phyloP scores from a whole-genome alignment of 2,888 invertebrate genomes.

The Megalurothrips usitatus region DNA sequence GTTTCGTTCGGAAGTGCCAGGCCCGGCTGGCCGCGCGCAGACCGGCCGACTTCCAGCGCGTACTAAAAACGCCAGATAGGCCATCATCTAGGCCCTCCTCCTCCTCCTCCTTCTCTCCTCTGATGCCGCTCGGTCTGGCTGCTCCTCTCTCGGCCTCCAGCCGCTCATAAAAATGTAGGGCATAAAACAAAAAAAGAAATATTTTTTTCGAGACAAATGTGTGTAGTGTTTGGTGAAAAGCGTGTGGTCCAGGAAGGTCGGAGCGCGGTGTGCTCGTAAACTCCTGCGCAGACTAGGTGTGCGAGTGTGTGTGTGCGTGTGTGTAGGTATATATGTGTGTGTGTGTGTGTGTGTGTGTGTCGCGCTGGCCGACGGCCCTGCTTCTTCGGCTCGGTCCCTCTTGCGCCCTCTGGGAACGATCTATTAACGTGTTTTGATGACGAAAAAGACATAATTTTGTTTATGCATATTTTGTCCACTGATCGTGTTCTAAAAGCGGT shows the following conservation, averaged over 20 bases:
- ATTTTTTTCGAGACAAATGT: conserved; percentile 3
- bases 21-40: too few species aligned
- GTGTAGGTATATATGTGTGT: too few species aligned
- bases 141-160: not conserved
- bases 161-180: conserved; percentile 1
- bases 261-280: not conserved
- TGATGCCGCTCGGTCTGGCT: too few species aligned
- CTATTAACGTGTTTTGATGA: conserved; percentile 20
- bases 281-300: not conserved
- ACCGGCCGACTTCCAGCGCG: too few species aligned
- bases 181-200: too few species aligned
- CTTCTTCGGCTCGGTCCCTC: not conserved
- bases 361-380: not conserved
- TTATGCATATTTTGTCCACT: conserved; percentile 20
- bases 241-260: not conserved
- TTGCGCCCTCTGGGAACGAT: not conserved
- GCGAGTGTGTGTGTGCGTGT: too few species aligned
- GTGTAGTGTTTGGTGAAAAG: conserved; percentile 16
- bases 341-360: too few species aligned
- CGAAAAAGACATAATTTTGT: conserved; percentile 17
- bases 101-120: too few species aligned
- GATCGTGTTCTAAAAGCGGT: not conserved
- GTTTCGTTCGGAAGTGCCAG: too few species aligned
- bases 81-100: too few species aligned
- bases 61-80: too few species aligned